Evolutionary conservation across 2,113 vertebrate genomes (phyloP).

Genomic region (Sinocyclocheilus anshuiensis): DNA sequence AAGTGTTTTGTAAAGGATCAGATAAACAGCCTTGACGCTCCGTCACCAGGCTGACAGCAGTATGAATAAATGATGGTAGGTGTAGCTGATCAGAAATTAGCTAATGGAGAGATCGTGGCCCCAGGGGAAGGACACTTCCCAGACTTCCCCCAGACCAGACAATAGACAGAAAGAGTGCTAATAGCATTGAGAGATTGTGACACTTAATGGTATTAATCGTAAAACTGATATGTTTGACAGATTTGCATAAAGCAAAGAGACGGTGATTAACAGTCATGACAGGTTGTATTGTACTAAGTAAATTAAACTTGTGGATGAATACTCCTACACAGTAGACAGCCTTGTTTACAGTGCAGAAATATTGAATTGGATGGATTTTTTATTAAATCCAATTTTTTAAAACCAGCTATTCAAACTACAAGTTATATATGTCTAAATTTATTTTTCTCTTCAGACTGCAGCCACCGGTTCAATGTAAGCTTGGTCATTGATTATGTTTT

Average conservation of each 20-base stretch:
- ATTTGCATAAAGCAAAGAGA: conserved; percentile 33
- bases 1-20: conserved; percentile 58
- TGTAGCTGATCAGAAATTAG: conserved; percentile 75
- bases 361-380: background rate
- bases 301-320: conserved; percentile 6
- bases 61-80: conserved; percentile 75
- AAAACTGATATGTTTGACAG: conserved; percentile 18
- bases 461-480: no score
- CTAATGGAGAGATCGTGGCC: conserved; percentile 72
- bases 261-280: background rate
- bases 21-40: conserved; percentile 67
- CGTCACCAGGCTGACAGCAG: conserved; percentile 65
- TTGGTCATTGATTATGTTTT: no score
- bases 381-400: background rate
- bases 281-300: background rate
- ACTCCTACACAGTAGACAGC: background rate
- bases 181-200: conserved; percentile 30
- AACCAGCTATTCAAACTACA: background rate
- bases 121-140: conserved; percentile 49
- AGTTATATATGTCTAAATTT: background rate
- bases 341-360: background rate
- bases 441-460: background rate
- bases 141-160: conserved; percentile 60
- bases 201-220: conserved; percentile 36
- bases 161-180: conserved; percentile 20